phyloP scores from a whole-genome alignment of 2,888 invertebrate genomes.

The Platycheirus albimanus region DNA sequence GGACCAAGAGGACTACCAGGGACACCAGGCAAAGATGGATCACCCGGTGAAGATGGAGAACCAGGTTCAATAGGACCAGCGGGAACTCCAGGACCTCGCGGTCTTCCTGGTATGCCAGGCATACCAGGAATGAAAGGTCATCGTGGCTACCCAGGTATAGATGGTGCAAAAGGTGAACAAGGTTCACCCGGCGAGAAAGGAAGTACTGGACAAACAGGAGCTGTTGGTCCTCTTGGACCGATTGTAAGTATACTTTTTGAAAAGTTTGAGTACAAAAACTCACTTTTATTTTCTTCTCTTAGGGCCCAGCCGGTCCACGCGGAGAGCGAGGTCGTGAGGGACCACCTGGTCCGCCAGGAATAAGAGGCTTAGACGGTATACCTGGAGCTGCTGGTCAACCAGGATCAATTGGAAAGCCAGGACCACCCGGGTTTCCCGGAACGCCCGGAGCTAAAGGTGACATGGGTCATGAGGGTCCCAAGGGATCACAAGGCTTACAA shows the following conservation, averaged over 20 bases:
- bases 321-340: conserved; percentile 94
- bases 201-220: conserved; percentile 88
- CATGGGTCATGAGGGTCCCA: conserved; percentile 88
- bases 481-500: conserved; percentile 92
- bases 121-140: conserved; percentile 93
- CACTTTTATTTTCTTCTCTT: conserved; percentile 48
- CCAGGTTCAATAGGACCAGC: conserved; percentile 88
- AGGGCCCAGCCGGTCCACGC: conserved; percentile 91
- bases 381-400: conserved; percentile 86
- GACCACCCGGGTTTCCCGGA: conserved; percentile 93
- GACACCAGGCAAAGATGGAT: conserved; percentile 89
- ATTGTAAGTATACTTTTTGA: conserved; percentile 75
- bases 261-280: no score
- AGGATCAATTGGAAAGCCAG: conserved; percentile 92
- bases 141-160: conserved; percentile 90
- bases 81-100: conserved; percentile 90
- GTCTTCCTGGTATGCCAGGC: conserved; percentile 89
- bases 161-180: conserved; percentile 92
- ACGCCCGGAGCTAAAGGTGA: conserved; percentile 91
- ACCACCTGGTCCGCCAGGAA: conserved; percentile 89
- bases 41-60: conserved; percentile 91
- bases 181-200: conserved; percentile 91
- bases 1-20: conserved; percentile 89
- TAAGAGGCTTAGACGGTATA: conserved; percentile 91
- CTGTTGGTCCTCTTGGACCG: conserved; percentile 87